Evolutionary conservation across 2,797 vertebrate genomes (phyloP).

Genomic region (Vireo griseus): DNA sequence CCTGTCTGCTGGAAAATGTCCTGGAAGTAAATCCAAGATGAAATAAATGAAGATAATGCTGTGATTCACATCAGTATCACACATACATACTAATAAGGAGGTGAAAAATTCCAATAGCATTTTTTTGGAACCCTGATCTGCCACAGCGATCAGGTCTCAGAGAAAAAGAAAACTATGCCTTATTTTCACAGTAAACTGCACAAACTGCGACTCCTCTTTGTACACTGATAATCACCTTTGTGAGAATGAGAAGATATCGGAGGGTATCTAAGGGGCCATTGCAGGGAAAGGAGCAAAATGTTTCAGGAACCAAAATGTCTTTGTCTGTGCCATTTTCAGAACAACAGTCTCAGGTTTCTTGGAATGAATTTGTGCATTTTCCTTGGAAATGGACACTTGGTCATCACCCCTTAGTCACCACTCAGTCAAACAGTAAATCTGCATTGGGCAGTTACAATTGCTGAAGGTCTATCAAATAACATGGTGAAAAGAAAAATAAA

Average conservation of each 20-base stretch:
- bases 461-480: not conserved
- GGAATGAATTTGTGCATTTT: not conserved
- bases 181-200: not conserved
- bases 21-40: not conserved
- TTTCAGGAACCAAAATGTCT: not conserved
- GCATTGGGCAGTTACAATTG: not conserved
- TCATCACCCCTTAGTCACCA: not conserved
- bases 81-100: not conserved
- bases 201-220: not conserved
- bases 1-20: not conserved
- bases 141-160: not conserved
- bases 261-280: not conserved
- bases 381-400: not conserved
- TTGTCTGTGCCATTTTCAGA: not conserved
- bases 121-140: not conserved
- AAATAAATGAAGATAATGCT: not conserved
- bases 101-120: not conserved
- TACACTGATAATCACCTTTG: not conserved
- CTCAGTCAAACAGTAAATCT: not conserved
- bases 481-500: not conserved
- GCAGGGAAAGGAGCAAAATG: not conserved
- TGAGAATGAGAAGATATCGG: not conserved
- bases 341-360: rapidly evolving
- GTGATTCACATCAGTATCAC: not conserved
- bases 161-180: not conserved